Conservation (phyloP, 2,888 invertebrate species). For the Trisateles emortualis region DNA sequence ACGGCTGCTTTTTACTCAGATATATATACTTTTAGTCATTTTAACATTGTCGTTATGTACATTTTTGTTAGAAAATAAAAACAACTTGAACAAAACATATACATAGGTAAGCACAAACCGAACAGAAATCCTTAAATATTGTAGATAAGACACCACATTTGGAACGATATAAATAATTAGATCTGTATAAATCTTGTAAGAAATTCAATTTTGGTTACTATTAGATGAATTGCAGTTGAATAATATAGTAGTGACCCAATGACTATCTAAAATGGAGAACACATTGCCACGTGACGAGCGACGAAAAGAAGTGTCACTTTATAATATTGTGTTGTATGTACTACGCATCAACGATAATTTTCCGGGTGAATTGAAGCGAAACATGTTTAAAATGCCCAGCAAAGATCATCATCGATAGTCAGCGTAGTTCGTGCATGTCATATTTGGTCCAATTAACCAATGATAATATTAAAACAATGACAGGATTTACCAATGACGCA, state of each 20-base stretch:
- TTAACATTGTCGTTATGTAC: constrained; percentile 26
- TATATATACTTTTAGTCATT: constrained; percentile 26
- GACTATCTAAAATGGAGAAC: too few species aligned
- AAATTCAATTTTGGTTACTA: constrained; percentile 35
- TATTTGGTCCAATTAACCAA: too few species aligned
- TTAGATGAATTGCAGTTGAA: constrained; percentile 17
- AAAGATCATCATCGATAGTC: too few species aligned
- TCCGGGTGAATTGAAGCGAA: too few species aligned
- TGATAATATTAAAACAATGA: too few species aligned
- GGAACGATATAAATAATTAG: constrained; percentile 54
- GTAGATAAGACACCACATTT: constrained; percentile 25
- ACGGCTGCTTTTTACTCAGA: constrained; percentile 49
- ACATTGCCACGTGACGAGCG: too few species aligned
- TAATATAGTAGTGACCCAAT: constrained; percentile 23
- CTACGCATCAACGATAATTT: too few species aligned
- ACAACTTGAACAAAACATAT: constrained; percentile 14
- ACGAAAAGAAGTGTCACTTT: too few species aligned
- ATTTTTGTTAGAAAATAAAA: constrained; percentile 42
- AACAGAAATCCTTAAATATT: constrained; percentile 19
- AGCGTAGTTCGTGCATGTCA: too few species aligned
- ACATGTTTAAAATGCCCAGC: too few species aligned
- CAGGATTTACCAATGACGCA: too few species aligned
- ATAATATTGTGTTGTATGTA: too few species aligned
- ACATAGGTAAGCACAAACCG: constrained; percentile 24
- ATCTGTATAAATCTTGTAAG: constrained; percentile 69